Percentiles rank a stretch among this genome's conserved stretches.
phyloP scores from a whole-genome alignment of 2,888 invertebrate species.

The Boloria selene region DNA sequence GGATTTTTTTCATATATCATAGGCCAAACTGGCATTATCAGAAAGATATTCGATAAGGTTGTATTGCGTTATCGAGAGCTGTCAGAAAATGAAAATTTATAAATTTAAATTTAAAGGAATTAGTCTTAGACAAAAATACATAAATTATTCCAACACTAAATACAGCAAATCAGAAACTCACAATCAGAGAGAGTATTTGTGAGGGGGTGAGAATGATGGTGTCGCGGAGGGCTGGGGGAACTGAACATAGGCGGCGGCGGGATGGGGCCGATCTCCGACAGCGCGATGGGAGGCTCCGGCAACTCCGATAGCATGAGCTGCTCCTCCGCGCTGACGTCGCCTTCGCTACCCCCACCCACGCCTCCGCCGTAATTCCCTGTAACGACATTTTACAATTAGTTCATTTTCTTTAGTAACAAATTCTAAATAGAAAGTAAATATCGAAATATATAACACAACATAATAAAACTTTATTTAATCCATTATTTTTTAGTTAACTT shows the following conservation, averaged over 20 bases:
- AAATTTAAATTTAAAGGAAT: no score
- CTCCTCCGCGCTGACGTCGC: slow-evolving; percentile 61
- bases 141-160: no score
- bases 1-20: no score
- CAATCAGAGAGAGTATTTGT: slow-evolving; percentile 70
- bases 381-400: not conserved
- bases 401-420: not conserved
- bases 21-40: no score
- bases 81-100: no score
- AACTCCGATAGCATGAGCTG: slow-evolving; percentile 91
- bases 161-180: slow-evolving; percentile 52
- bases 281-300: slow-evolving; percentile 95
- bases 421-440: not conserved
- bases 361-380: slow-evolving; percentile 39
- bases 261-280: slow-evolving; percentile 96
- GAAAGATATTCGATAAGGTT: no score
- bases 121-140: no score
- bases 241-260: slow-evolving; percentile 98
- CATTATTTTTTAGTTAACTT: no score
- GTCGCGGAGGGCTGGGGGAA: slow-evolving; percentile 88
- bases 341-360: slow-evolving; percentile 78
- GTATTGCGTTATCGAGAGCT: no score
- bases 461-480: no score
- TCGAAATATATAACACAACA: no score
- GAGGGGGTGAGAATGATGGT: slow-evolving; percentile 59